Evolutionary conservation across 2,888 invertebrate genomes (phyloP), one percentile per base, ranked within the genome.

Genomic region (Papilio protenor): DNA sequence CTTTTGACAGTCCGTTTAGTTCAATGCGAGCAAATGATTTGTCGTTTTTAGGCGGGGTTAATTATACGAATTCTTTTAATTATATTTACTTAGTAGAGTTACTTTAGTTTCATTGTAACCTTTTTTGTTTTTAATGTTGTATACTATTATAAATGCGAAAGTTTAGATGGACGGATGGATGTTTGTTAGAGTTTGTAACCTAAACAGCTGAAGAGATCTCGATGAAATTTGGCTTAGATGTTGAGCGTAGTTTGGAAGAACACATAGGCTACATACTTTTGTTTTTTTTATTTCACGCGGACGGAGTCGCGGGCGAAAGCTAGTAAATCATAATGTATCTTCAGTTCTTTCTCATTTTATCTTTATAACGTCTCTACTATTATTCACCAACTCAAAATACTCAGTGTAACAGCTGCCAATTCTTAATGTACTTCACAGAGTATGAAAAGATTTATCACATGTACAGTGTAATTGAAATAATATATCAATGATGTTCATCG

Each of bases 1-100:
- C 66, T 69, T 69, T 69, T 69, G n/a, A 21, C 18, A 21, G 33
- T 10, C 10, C n/a, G 66, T 69, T 69, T 45, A 21, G 45, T n/a
- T 18, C 18, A 23, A 73, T 74, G 49, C 74, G 74, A 23, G 47
- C 47, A 47, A 74, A 23, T 74, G 49, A 61, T 74, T 74, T 74
- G 74, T 74, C 47, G 74, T n/a, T 61, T 59, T 74, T 21, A 18
- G 61, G 61, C 47, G 73, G 57, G 61, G 61, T 55, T 61, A 27
- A 64, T 74, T 74, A 74, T 47, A 23, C 23, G 47, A 59, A 27
- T 66, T 45, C n/a, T 66, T 66, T 66, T 66, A 66, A 45, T 66
- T 45, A 69, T 45, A 27, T 61, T 74, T 27, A 73, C 45, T 47
- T 16, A 21, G 47, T 74, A 27, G 61, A 18, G 49, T 21, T 5